Evolutionary conservation across 2,797 vertebrate genomes (phyloP), one percentile per base, ranked within the genome.

Genomic region (Acridotheres tristis): DNA sequence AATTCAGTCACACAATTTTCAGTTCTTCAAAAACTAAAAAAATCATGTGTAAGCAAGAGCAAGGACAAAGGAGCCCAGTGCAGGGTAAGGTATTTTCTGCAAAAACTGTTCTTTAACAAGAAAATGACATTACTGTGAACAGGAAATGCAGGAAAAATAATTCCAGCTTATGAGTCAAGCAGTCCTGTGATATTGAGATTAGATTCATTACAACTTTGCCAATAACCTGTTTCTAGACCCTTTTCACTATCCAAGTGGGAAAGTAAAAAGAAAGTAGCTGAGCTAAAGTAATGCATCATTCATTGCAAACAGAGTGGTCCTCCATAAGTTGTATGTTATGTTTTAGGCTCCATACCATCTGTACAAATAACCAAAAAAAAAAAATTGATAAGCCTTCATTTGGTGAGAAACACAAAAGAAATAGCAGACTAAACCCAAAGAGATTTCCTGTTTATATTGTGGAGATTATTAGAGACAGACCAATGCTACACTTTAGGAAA

Each of bases 391-490:
- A 85, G 57, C 17, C 29, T 73, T 73, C 59, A 88, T 79, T 85
- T 89, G 42, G 51, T 85, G 50, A 87, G 73, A 95, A 94, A 79
- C 16, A 71, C 53, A 90, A 59, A 88, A 88, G 21, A 57, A 86
- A 91, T 6, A 63, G 67, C 54, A 90, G 67, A 86, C 45, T 63
- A 32, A 90, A 92, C 71, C 1, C 36, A 59, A 88, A 88, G 42
- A 67, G 19, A 59, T 74, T 90, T 90, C 63, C 78, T 95, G 57
- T 61, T 96, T 95, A 74, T 78, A 63, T 36, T 87, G 21, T 50
- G 71, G 36, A 87, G 48, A 73, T 87, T 20, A 90, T 85, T 92
- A 93, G 77, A 92, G 67, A 73, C 48, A 90, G 57, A 80, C 21
- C 43, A 75, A 34, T 43, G 20, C 32, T 90, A 82, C 90, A 90